Evolutionary conservation across 2,888 invertebrate species (phyloP).

Genomic region (Gymnoscelis rufifasciata): DNA sequence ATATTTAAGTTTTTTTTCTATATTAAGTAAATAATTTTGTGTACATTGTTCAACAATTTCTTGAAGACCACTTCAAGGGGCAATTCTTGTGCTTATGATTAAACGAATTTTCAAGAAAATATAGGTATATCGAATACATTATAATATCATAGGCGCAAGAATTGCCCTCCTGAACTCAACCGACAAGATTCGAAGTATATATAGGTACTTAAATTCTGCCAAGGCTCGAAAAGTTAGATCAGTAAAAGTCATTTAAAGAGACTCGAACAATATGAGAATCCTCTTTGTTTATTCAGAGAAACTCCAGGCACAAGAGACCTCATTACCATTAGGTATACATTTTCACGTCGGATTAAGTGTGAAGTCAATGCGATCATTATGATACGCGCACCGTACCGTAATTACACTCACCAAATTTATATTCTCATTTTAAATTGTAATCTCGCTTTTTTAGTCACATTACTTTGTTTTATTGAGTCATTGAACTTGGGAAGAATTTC

Average conservation of each 20-base stretch:
- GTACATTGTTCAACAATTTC: too few species aligned
- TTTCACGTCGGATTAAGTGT: constrained; percentile 15
- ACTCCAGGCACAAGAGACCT: constrained; percentile 11
- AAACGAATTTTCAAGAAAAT: too few species aligned
- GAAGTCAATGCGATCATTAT: constrained; percentile 20
- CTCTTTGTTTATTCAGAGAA: constrained; percentile 7
- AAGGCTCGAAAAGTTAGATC: background rate
- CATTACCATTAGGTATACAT: constrained; percentile 15
- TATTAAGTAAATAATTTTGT: too few species aligned
- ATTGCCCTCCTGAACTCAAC: too few species aligned
- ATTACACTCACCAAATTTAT: constrained; percentile 23
- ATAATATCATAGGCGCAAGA: too few species aligned
- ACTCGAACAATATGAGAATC: background rate
- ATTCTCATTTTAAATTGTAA: constrained; percentile 24
- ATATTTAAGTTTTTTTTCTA: too few species aligned
- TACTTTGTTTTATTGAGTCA: constrained; percentile 25
- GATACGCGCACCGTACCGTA: constrained; percentile 18
- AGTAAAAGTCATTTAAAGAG: constrained; percentile 1
- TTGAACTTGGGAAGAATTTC: constrained; percentile 22
- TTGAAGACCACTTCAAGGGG: too few species aligned
- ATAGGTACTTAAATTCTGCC: background rate
- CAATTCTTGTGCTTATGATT: too few species aligned
- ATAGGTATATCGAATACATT: too few species aligned
- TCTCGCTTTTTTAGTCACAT: constrained; percentile 19
- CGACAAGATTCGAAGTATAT: background rate